Evolutionary conservation across 2,888 invertebrate species (phyloP).

Genomic region (Aporophyla lueneburgensis): DNA sequence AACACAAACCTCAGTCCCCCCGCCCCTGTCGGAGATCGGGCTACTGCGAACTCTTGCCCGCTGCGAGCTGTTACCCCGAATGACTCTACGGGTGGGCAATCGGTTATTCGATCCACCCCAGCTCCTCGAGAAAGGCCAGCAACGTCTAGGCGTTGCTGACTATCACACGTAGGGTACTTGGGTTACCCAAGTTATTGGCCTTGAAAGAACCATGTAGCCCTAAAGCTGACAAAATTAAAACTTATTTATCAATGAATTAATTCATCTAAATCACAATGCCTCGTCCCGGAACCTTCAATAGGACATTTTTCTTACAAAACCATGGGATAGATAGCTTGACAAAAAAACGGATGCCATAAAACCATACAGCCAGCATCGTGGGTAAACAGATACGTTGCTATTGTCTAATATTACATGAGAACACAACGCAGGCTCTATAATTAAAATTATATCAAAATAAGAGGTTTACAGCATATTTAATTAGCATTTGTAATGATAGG

Average conservation of each 20-base stretch:
- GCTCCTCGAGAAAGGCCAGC: too few species aligned
- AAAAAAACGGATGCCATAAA: too few species aligned
- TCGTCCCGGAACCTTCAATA: not conserved
- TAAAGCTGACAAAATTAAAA: not conserved
- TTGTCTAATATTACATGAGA: conserved; percentile 28
- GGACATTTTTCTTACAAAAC: not conserved
- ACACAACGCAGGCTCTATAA: conserved; percentile 22
- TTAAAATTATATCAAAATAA: conserved; percentile 56
- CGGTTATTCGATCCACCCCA: too few species aligned
- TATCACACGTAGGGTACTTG: too few species aligned
- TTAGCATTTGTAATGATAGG: conserved; percentile 37
- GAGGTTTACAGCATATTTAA: conserved; percentile 36
- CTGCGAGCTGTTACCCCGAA: too few species aligned
- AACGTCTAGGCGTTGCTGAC: too few species aligned
- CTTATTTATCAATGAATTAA: not conserved
- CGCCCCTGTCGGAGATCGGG: too few species aligned
- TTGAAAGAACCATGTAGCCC: not conserved
- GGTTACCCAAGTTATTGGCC: too few species aligned
- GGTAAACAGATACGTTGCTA: conserved; percentile 17
- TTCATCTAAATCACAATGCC: not conserved
- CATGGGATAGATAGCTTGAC: not conserved
- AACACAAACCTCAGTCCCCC: too few species aligned
- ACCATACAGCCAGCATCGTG: not conserved
- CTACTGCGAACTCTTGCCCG: too few species aligned
- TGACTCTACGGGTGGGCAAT: too few species aligned